These are phyloP conservation scores for Lepus europaeus DNA, from an alignment of 2,113 vertebrate species.

Conservation along the genomic window DNA sequence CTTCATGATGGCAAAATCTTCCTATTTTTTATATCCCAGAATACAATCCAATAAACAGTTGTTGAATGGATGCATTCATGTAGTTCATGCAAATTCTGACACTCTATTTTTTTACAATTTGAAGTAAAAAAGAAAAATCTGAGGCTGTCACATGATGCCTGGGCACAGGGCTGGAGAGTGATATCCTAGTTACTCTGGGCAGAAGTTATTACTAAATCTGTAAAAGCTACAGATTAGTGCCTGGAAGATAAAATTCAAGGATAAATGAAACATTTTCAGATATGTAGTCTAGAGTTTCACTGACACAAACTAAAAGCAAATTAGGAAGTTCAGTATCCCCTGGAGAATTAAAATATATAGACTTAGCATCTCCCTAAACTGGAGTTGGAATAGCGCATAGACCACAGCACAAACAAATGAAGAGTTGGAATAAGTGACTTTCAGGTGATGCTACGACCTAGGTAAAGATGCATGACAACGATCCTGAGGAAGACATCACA, in stretches of 20 bases:
- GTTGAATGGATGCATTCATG: not conserved
- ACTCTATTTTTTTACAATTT: not conserved
- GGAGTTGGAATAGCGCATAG: not conserved
- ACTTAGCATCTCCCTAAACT: constrained; percentile 1
- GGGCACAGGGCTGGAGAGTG: not conserved
- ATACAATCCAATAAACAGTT: not conserved
- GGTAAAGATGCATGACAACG: not conserved
- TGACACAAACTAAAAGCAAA: constrained; percentile 31
- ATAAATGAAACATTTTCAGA: constrained; percentile 56
- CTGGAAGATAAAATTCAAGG: constrained; percentile 15
- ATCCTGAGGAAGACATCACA: not conserved
- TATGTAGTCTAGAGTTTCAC: not conserved
- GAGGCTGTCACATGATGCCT: not conserved
- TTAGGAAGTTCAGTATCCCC: not conserved
- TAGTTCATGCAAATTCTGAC: not conserved
- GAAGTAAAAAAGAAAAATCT: constrained; percentile 33
- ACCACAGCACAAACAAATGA: not conserved
- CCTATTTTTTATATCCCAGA: not conserved
- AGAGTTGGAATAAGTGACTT: not conserved
- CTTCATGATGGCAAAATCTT: not conserved
- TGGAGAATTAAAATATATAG: constrained; percentile 21
- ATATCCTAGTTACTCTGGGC: not conserved
- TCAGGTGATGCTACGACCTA: not conserved
- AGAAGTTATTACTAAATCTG: not conserved
- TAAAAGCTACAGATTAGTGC: not conserved